Evolutionary conservation across 2,797 vertebrate genomes (phyloP).

Genomic region (Nothura maculosa): DNA sequence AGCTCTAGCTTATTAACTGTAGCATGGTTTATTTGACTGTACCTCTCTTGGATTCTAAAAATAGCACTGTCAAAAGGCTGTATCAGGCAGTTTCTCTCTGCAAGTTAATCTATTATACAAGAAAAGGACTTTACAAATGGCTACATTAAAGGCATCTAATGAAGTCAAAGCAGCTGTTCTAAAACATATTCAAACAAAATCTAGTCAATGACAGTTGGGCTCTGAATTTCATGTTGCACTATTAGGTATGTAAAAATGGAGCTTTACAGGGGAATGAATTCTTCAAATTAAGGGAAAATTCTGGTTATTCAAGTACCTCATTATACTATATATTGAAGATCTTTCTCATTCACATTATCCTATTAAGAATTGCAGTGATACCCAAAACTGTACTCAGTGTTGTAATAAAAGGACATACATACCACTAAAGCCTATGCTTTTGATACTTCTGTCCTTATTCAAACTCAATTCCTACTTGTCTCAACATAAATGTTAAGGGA

Average conservation of each 20-base stretch:
- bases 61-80: conserved; percentile 37
- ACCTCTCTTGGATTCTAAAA: conserved; percentile 67
- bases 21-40: conserved; percentile 32
- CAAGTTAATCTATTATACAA: conserved; percentile 61
- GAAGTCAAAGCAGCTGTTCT: conserved; percentile 61
- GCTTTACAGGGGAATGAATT: conserved; percentile 65
- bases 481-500: conserved; percentile 44
- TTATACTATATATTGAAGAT: conserved; percentile 64
- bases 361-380: conserved; percentile 67
- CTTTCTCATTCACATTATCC: conserved; percentile 74
- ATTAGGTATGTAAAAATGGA: conserved; percentile 59
- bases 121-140: conserved; percentile 65
- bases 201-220: conserved; percentile 42
- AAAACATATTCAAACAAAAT: conserved; percentile 72
- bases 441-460: conserved; percentile 48
- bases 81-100: background rate
- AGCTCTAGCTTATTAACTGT: conserved; percentile 45
- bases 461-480: conserved; percentile 51
- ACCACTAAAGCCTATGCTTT: conserved; percentile 44
- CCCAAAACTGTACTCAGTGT: conserved; percentile 61
- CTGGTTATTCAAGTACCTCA: conserved; percentile 69
- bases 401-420: conserved; percentile 59
- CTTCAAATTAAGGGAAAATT: conserved; percentile 76
- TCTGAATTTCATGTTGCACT: conserved; percentile 62
- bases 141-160: conserved; percentile 70